Evolutionary conservation across 2,113 vertebrate species (phyloP).

Genomic region (Trogon melanurus): DNA sequence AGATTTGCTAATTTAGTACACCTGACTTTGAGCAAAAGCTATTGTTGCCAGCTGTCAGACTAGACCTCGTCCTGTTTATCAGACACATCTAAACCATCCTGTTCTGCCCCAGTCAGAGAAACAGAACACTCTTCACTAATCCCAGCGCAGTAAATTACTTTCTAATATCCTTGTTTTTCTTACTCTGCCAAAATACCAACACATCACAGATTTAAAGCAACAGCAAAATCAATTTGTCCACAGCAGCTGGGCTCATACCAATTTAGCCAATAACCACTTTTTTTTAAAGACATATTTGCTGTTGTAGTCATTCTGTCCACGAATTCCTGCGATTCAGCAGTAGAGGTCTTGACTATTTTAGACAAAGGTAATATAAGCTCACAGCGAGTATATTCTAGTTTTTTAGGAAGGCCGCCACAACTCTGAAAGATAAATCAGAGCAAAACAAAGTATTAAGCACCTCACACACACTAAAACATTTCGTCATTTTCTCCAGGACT

Average conservation of each 20-base stretch:
- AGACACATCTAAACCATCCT: slow-evolving; percentile 55
- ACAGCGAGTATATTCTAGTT: background rate
- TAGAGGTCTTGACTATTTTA: background rate
- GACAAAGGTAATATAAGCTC: slow-evolving; percentile 23
- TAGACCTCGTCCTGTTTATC: slow-evolving; percentile 74
- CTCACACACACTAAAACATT: slow-evolving; percentile 20
- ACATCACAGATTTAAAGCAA: slow-evolving; percentile 47
- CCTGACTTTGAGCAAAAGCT: slow-evolving; percentile 63
- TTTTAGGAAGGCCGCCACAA: slow-evolving; percentile 5
- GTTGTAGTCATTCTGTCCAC: slow-evolving; percentile 1
- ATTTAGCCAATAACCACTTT: background rate
- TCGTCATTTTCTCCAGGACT: background rate
- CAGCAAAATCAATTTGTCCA: slow-evolving; percentile 46
- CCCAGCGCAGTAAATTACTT: slow-evolving; percentile 44
- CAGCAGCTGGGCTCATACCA: slow-evolving; percentile 8
- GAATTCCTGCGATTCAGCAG: slow-evolving; percentile 6
- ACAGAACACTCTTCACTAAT: slow-evolving; percentile 40
- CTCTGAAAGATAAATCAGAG: slow-evolving; percentile 36
- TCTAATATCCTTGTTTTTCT: slow-evolving; percentile 63
- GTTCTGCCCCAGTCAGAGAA: slow-evolving; percentile 4
- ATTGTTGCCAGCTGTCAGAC: slow-evolving; percentile 69
- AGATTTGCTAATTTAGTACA: slow-evolving; percentile 70
- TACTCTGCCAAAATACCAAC: slow-evolving; percentile 57
- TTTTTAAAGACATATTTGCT: background rate
- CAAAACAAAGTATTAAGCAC: background rate